These are phyloP conservation scores for Haemorhous mexicanus DNA, from an alignment of 2,113 vertebrate species.

Conservation along the genomic window DNA sequence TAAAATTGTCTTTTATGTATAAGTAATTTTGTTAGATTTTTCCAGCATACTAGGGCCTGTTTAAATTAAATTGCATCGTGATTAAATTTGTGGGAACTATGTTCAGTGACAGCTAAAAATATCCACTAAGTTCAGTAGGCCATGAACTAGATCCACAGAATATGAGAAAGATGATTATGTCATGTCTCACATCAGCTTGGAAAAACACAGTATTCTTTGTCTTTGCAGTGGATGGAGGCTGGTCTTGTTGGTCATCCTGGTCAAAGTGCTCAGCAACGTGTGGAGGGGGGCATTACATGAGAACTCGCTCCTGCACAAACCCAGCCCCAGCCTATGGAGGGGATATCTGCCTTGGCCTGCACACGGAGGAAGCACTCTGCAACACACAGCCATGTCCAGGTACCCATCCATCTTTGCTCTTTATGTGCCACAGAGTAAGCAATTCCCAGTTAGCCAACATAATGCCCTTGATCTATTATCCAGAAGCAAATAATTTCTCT, in stretches of 20 bases:
- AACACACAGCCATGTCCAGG: conserved; percentile 92
- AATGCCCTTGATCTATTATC: neutral
- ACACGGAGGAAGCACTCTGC: conserved; percentile 95
- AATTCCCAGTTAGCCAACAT: neutral
- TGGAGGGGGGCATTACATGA: conserved; percentile 94
- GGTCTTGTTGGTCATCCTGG: conserved; percentile 98
- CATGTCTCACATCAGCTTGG: neutral
- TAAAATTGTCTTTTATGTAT: neutral
- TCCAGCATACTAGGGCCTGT: neutral
- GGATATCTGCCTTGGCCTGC: conserved; percentile 95
- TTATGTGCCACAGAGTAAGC: neutral
- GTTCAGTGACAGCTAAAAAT: neutral
- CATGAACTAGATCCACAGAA: neutral
- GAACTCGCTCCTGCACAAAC: conserved; percentile 91
- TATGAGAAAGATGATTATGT: neutral
- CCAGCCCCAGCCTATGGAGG: conserved; percentile 91
- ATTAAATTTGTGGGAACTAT: neutral
- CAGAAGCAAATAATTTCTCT: neutral
- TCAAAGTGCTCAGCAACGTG: conserved; percentile 95
- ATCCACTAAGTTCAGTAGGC: neutral
- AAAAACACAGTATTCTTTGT: neutral
- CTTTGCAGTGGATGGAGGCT: conserved; percentile 89
- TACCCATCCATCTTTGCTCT: conserved; percentile 2
- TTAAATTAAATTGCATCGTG: neutral
- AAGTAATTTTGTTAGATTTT: neutral